Evolutionary conservation across 2,797 vertebrate genomes (phyloP).

Genomic region (Heterohyrax brucei): DNA sequence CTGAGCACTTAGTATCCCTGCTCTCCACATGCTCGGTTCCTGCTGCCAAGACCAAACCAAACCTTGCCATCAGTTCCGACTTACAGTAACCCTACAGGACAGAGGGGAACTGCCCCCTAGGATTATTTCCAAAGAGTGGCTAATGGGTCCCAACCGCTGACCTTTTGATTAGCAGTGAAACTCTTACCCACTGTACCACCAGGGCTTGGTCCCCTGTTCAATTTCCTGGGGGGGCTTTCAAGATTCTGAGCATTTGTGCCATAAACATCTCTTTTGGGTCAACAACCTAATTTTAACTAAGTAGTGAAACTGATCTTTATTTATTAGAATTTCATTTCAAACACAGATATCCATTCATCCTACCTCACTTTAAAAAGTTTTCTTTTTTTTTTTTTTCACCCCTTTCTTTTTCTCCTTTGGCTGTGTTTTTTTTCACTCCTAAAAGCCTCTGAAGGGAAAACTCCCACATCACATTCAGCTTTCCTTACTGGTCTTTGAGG

Average conservation of each 20-base stretch:
- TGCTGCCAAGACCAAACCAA: too few species aligned
- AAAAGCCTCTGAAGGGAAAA: neutral
- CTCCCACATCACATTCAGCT: neutral
- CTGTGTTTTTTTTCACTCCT: neutral
- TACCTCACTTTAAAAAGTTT: neutral
- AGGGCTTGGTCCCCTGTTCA: neutral
- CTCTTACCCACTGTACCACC: too few species aligned
- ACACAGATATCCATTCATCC: neutral
- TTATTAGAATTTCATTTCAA: constrained; percentile 73
- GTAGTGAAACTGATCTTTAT: constrained; percentile 73
- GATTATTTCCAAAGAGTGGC: too few species aligned
- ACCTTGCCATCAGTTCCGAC: too few species aligned
- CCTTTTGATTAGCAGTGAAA: too few species aligned
- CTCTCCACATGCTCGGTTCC: too few species aligned
- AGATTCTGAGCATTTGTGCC: constrained; percentile 45
- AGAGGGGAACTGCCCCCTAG: too few species aligned
- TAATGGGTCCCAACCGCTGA: too few species aligned
- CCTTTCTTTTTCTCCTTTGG: neutral
- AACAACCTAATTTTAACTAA: constrained; percentile 72
- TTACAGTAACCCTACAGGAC: too few species aligned
- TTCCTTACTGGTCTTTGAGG: neutral
- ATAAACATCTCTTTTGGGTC: constrained; percentile 45
- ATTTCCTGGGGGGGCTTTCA: constrained; percentile 63
- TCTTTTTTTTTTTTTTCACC: neutral
- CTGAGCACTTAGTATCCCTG: too few species aligned